These are phyloP conservation scores for Sebastiscus albofasciatus DNA, from an alignment of 2,797 vertebrate species.

Conservation along the genomic window DNA sequence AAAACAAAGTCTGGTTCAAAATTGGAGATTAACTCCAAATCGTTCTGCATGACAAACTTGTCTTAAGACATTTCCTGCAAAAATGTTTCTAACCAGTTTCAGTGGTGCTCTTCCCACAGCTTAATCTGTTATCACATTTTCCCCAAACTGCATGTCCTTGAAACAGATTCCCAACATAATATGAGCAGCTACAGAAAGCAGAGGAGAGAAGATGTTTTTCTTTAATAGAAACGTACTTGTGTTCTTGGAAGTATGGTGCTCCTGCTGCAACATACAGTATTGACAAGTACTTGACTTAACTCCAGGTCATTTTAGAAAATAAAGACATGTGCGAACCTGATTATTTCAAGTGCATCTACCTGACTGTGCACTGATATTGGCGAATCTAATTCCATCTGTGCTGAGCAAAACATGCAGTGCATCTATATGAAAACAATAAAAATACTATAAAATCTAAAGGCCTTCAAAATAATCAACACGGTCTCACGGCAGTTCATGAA, in stretches of 20 bases:
- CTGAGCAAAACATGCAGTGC: neutral
- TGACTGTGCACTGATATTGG: neutral
- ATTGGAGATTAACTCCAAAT: constrained; percentile 17
- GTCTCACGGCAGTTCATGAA: too few species aligned
- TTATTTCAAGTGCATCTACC: constrained; percentile 1
- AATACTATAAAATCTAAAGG: neutral
- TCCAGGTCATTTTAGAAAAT: neutral
- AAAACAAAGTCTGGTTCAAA: constrained; percentile 16
- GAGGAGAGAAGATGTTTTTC: constrained; percentile 33
- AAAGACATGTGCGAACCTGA: neutral
- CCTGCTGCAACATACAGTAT: constrained; percentile 15
- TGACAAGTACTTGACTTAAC: neutral
- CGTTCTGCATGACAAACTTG: constrained; percentile 26
- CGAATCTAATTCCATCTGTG: neutral
- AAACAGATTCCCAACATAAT: constrained; percentile 33
- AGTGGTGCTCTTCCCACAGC: neutral
- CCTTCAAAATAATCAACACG: neutral
- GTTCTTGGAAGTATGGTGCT: constrained; percentile 12
- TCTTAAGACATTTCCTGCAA: constrained; percentile 23
- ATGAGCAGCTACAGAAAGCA: constrained; percentile 18
- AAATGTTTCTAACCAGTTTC: constrained; percentile 9
- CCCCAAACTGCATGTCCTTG: constrained; percentile 32
- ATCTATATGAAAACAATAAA: neutral
- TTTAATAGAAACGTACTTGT: constrained; percentile 21
- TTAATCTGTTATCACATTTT: constrained; percentile 40